Conservation (phyloP, 2,888 invertebrate species). For the Meganola albula region DNA sequence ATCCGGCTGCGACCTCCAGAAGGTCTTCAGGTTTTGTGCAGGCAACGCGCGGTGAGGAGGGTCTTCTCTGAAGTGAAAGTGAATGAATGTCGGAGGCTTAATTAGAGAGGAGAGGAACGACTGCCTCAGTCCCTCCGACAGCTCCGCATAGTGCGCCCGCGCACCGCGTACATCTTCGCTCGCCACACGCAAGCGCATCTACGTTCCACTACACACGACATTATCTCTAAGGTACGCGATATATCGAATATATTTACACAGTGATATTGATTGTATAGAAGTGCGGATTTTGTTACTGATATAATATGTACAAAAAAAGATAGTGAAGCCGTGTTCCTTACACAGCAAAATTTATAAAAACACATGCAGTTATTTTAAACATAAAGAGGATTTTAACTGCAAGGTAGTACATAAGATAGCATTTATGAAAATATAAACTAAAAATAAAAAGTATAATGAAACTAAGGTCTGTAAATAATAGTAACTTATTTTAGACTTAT, state of each 20-base stretch:
- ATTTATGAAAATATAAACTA: too few relatives aligned
- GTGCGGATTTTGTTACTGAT: too few relatives aligned
- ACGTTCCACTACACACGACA: constrained; percentile 27
- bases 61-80: constrained; percentile 76
- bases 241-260: too few relatives aligned
- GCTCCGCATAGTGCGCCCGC: constrained; percentile 60
- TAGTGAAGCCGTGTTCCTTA: too few relatives aligned
- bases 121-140: constrained; percentile 68
- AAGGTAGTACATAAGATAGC: too few relatives aligned
- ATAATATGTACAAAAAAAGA: too few relatives aligned
- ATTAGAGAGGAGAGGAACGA: constrained; percentile 73
- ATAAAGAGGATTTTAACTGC: too few relatives aligned
- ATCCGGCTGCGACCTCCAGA: constrained; percentile 72
- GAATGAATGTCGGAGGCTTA: constrained; percentile 76
- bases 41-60: constrained; percentile 56
- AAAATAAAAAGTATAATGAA: too few relatives aligned
- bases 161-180: constrained; percentile 31
- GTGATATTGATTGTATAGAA: too few relatives aligned
- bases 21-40: constrained; percentile 58
- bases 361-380: too few relatives aligned
- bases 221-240: constrained; percentile 55
- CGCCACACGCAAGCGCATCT: constrained; percentile 31
- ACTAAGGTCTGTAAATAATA: too few relatives aligned
- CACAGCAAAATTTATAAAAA: too few relatives aligned
- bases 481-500: constrained; percentile 11